These are phyloP conservation scores for Chrysomela aeneicollis DNA, from an alignment of 2,888 invertebrate species.

Conservation along the genomic window DNA sequence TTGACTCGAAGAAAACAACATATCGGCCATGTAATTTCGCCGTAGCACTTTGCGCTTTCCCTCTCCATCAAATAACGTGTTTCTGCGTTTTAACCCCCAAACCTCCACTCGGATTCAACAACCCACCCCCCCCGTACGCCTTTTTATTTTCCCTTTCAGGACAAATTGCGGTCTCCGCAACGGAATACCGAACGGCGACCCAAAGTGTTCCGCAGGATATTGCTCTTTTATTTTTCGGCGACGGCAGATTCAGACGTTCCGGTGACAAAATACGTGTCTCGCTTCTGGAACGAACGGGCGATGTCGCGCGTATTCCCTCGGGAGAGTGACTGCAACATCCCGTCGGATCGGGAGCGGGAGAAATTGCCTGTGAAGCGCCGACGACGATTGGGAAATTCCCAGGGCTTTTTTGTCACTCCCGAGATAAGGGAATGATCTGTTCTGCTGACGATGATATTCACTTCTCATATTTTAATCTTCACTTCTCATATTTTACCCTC, in stretches of 20 bases:
- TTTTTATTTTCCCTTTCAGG: not conserved
- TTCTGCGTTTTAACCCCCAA: too few relatives aligned
- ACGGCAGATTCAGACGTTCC: slow-evolving; percentile 49
- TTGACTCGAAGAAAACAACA: too few relatives aligned
- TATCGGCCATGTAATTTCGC: too few relatives aligned
- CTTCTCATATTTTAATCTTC: too few relatives aligned
- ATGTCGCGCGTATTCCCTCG: slow-evolving; percentile 55
- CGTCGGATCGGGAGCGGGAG: slow-evolving; percentile 54
- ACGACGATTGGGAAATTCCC: slow-evolving; percentile 32
- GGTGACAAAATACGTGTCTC: slow-evolving; percentile 58
- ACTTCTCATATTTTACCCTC: too few relatives aligned
- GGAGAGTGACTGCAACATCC: slow-evolving; percentile 62
- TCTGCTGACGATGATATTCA: too few relatives aligned
- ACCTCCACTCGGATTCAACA: too few relatives aligned
- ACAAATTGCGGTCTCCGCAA: not conserved
- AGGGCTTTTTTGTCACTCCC: slow-evolving; percentile 21
- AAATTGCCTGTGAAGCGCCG: slow-evolving; percentile 60
- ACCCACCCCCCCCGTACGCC: too few relatives aligned
- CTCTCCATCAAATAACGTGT: too few relatives aligned
- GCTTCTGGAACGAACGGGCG: slow-evolving; percentile 52
- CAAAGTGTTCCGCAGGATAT: slow-evolving; percentile 26
- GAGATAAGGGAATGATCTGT: too few relatives aligned
- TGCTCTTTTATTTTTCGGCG: slow-evolving; percentile 42
- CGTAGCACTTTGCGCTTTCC: too few relatives aligned
- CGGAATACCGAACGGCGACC: not conserved